Conservation (phyloP, 2,113 vertebrate species). For the Psephotus haematonotus region DNA sequence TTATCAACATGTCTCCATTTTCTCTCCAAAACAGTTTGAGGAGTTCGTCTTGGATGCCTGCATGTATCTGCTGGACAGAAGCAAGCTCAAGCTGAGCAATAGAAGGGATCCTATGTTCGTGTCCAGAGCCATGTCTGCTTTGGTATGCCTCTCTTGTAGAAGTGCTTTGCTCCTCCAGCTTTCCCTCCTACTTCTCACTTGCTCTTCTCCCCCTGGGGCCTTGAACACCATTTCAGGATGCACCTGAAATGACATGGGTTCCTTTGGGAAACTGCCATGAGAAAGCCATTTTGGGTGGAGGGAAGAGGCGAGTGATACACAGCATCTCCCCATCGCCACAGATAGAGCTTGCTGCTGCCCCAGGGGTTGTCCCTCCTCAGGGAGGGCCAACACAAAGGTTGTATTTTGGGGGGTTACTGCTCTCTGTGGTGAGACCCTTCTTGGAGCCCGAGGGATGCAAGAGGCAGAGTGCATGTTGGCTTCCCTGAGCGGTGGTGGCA, state of each 20-base stretch:
- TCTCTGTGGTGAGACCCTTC: not conserved
- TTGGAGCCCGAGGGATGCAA: not conserved
- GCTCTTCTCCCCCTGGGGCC: not conserved
- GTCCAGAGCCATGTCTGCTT: constrained; percentile 67
- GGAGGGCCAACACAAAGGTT: not conserved
- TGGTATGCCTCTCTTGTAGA: constrained; percentile 22
- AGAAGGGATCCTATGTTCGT: constrained; percentile 48
- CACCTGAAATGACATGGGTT: not conserved
- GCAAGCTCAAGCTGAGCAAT: not conserved
- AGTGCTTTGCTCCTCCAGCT: not conserved
- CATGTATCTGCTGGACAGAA: constrained; percentile 62
- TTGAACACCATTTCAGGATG: not conserved
- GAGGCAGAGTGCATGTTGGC: not conserved
- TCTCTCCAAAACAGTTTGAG: constrained; percentile 64
- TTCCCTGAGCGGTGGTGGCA: not conserved
- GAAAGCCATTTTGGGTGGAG: not conserved
- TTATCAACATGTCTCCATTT: not conserved
- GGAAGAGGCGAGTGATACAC: not conserved
- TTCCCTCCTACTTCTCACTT: not conserved
- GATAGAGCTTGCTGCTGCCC: not conserved
- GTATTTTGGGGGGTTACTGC: not conserved
- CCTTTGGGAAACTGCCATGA: not conserved
- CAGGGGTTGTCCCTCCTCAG: not conserved
- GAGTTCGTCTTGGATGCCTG: constrained; percentile 37
- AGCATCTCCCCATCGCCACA: not conserved